Percentiles rank a stretch among this genome's conserved stretches.
Evolutionary conservation across 92 coral and sea anemone species (phyloP).

Genomic region (Phenganax stokvisi): DNA sequence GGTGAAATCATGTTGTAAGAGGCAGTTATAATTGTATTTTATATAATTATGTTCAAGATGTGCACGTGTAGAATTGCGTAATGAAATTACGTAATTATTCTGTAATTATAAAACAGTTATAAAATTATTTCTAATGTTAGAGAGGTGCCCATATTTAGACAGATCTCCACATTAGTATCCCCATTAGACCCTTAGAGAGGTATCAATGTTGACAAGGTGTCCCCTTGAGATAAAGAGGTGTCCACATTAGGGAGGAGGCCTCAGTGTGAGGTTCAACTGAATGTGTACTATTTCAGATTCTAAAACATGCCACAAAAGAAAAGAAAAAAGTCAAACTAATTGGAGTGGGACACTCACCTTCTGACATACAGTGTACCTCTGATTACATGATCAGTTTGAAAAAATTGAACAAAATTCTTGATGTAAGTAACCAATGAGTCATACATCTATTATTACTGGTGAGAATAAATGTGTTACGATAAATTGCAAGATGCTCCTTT

Average conservation of each 20-base stretch:
- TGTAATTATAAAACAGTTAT: too few relatives aligned
- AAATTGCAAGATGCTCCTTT: neutral
- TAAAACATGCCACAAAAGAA: constrained; percentile 52
- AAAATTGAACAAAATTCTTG: constrained; percentile 58
- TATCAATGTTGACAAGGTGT: too few relatives aligned
- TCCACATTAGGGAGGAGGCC: neutral
- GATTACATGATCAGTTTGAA: constrained; percentile 66
- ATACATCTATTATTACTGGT: neutral
- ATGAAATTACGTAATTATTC: too few relatives aligned
- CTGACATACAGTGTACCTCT: constrained; percentile 78
- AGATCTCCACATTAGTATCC: too few relatives aligned
- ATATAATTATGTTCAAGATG: too few relatives aligned
- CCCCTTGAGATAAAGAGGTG: too few relatives aligned
- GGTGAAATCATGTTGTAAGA: too few relatives aligned
- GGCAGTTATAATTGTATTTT: too few relatives aligned
- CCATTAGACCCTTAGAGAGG: too few relatives aligned
- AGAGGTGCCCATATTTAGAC: too few relatives aligned
- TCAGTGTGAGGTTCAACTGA: neutral
- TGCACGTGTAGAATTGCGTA: too few relatives aligned
- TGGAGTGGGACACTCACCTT: constrained; percentile 79
- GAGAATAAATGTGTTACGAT: neutral
- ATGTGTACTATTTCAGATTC: constrained; percentile 44
- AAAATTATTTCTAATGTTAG: too few relatives aligned
- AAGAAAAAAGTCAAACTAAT: constrained; percentile 65
- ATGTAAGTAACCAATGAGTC: constrained; percentile 46